Percentiles rank a stretch among this genome's conserved stretches.
These are phyloP conservation scores for Gambusia affinis DNA, from an alignment of 2,113 vertebrate genomes.

Conservation along the genomic window DNA sequence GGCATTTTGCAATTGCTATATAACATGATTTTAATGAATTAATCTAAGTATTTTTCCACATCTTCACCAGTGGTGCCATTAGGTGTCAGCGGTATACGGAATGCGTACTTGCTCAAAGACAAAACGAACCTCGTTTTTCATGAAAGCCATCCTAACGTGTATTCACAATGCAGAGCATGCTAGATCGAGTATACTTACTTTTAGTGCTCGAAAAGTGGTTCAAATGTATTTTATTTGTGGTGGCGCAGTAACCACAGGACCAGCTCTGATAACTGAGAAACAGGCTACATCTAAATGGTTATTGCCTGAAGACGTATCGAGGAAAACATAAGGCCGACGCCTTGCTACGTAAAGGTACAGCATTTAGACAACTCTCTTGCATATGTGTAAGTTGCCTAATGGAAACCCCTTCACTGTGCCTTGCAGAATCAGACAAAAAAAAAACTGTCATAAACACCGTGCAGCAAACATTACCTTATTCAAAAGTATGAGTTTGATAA, in stretches of 20 bases:
- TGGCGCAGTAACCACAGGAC: neutral
- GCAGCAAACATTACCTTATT: conserved; percentile 48
- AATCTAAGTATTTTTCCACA: neutral
- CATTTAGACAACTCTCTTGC: conserved; percentile 28
- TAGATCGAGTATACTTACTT: conserved; percentile 23
- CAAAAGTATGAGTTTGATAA: conserved; percentile 44
- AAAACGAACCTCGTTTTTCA: conserved; percentile 8
- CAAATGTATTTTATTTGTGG: conserved; percentile 7
- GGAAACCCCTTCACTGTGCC: neutral
- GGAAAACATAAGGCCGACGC: conserved; percentile 60
- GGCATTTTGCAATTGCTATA: neutral
- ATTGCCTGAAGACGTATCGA: conserved; percentile 63
- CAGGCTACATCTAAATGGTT: conserved; percentile 45
- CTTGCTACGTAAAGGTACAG: conserved; percentile 70
- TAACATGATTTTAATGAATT: neutral
- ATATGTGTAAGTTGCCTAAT: conserved; percentile 19
- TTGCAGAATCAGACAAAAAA: conserved; percentile 23
- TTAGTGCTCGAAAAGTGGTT: conserved; percentile 19
- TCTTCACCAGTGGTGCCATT: neutral
- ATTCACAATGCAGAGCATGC: conserved; percentile 50
- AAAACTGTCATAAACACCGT: conserved; percentile 51
- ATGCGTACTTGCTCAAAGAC: conserved; percentile 36
- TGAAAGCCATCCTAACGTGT: conserved; percentile 25
- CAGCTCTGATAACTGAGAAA: conserved; percentile 3
- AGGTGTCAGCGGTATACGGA: conserved; percentile 9